These are phyloP conservation scores for Bactericera cockerelli DNA, from an alignment of 1,140 invertebrate genomes.

Conservation along the genomic window DNA sequence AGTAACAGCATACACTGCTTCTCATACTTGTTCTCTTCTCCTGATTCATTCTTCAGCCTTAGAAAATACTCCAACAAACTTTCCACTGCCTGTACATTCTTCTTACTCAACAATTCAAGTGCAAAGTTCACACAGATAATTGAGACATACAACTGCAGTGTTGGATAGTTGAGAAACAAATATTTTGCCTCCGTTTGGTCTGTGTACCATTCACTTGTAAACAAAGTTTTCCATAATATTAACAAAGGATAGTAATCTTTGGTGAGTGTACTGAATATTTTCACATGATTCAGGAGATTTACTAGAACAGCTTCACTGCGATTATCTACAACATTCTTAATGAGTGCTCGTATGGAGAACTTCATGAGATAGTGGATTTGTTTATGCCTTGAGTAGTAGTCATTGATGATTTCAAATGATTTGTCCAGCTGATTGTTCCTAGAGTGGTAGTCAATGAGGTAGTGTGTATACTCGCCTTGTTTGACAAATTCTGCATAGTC, in stretches of 20 bases:
- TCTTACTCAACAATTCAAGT: neutral
- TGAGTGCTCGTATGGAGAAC: neutral
- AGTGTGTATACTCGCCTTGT: neutral
- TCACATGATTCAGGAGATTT: neutral
- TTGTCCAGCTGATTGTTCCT: neutral
- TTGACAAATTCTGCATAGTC: neutral
- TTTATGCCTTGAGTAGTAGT: neutral
- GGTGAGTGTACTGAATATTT: neutral
- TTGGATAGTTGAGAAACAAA: neutral
- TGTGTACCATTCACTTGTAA: neutral
- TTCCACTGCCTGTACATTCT: neutral
- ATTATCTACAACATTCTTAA: neutral
- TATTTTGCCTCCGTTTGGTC: neutral
- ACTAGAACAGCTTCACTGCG: neutral
- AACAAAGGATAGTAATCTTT: neutral
- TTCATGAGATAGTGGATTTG: neutral
- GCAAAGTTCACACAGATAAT: neutral
- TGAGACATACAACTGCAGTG: neutral
- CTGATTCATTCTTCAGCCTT: neutral
- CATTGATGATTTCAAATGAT: neutral
- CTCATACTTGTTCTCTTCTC: neutral
- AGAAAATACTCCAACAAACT: slow-evolving; percentile 1
- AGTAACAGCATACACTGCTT: neutral
- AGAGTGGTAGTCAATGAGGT: neutral
- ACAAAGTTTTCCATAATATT: neutral